phyloP scores from a whole-genome alignment of 2,113 vertebrate genomes.

The Atrichornis clamosus region DNA sequence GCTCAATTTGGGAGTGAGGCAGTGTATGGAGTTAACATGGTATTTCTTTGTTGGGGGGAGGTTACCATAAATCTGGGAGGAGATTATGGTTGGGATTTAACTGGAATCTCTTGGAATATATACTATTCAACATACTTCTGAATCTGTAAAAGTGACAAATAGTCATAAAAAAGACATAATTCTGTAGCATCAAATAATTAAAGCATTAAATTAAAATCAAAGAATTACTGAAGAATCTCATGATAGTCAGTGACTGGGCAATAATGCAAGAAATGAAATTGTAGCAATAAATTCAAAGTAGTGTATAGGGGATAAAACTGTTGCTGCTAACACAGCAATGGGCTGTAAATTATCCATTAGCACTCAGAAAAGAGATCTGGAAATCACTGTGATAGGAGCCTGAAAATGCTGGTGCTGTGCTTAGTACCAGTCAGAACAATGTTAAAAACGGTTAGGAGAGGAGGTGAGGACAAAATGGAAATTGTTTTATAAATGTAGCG shows the following conservation, averaged over 20 bases:
- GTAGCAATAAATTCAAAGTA: constrained; percentile 25
- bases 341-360: constrained; percentile 41
- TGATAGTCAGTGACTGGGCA: background rate
- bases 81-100: background rate
- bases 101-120: background rate
- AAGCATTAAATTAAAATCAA: constrained; percentile 9
- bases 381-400: background rate
- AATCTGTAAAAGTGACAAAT: background rate
- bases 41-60: background rate
- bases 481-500: background rate
- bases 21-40: background rate
- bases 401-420: background rate
- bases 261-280: constrained; percentile 37
- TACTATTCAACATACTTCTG: background rate
- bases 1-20: background rate
- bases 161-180: background rate
- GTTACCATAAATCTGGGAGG: background rate
- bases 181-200: constrained; percentile 28
- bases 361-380: background rate
- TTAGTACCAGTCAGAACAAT: background rate
- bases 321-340: background rate
- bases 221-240: background rate
- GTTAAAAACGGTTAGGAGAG: background rate
- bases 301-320: background rate
- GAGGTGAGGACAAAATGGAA: background rate